phyloP scores from a whole-genome alignment of 2,113 vertebrate genomes.

The Solea senegalensis region DNA sequence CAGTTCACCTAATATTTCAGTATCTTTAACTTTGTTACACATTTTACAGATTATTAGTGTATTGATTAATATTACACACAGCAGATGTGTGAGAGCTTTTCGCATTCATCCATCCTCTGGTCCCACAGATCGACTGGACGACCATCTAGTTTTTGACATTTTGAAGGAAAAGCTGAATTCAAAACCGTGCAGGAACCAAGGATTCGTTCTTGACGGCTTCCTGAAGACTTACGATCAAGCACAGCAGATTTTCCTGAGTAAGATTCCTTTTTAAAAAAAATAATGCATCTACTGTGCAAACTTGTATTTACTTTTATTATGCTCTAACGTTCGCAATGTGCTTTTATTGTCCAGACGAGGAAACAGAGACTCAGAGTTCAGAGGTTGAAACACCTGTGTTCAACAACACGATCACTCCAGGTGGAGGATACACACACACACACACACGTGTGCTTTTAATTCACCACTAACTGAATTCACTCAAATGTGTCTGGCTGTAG shows the following conservation, averaged over 20 bases:
- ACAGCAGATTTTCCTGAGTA: constrained; percentile 86
- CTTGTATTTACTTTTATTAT: neutral
- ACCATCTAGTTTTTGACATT: constrained; percentile 79
- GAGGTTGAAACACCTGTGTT: constrained; percentile 67
- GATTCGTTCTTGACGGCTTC: constrained; percentile 92
- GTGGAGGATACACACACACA: constrained; percentile 62
- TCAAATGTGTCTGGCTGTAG: too few species aligned
- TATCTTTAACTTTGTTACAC: too few species aligned
- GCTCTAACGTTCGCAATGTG: neutral
- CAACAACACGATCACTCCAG: constrained; percentile 87
- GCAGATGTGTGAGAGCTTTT: neutral
- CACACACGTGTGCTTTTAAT: neutral
- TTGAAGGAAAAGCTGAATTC: constrained; percentile 89
- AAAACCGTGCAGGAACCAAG: constrained; percentile 91
- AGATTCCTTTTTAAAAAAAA: constrained; percentile 22
- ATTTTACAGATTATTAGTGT: too few species aligned
- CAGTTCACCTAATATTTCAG: too few species aligned
- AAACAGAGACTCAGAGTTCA: constrained; percentile 71
- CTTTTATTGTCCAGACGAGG: constrained; percentile 71
- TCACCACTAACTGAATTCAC: neutral
- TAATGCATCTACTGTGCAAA: neutral
- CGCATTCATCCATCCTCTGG: neutral
- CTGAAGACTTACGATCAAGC: constrained; percentile 88
- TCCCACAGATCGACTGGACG: constrained; percentile 79
- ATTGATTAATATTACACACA: neutral